Evolutionary conservation across 2,113 vertebrate species (phyloP).

Genomic region (Nesogale talazaci): DNA sequence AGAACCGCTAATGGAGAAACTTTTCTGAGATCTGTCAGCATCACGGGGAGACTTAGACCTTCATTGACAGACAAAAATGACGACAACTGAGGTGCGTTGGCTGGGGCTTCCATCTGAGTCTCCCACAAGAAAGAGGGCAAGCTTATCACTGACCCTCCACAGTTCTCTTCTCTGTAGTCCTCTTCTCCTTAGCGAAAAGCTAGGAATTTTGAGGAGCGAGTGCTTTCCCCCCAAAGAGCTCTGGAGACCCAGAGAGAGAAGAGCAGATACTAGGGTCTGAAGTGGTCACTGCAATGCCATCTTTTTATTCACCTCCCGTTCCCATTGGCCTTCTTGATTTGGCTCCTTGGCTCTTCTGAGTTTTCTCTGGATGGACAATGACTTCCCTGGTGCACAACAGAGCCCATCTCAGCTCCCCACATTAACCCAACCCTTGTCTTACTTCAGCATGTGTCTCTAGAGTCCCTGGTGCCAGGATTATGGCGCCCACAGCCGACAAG

Average conservation of each 20-base stretch:
- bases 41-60: neutral
- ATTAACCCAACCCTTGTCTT: neutral
- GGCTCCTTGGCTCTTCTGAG: neutral
- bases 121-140: neutral
- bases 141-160: neutral
- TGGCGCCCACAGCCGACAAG: neutral
- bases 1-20: neutral
- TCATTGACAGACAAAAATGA: neutral
- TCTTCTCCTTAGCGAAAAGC: neutral
- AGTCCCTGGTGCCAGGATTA: neutral
- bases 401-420: no score
- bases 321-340: neutral
- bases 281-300: neutral
- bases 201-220: neutral
- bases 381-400: neutral
- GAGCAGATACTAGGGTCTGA: neutral
- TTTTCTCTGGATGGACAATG: neutral
- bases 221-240: neutral
- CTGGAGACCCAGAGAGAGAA: neutral
- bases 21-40: neutral
- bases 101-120: neutral
- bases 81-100: neutral
- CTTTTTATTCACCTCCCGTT: neutral
- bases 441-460: neutral
- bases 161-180: neutral